Base-by-base conservation (phyloP, 1,140 invertebrate genomes). In the Telenomus remus region DNA sequence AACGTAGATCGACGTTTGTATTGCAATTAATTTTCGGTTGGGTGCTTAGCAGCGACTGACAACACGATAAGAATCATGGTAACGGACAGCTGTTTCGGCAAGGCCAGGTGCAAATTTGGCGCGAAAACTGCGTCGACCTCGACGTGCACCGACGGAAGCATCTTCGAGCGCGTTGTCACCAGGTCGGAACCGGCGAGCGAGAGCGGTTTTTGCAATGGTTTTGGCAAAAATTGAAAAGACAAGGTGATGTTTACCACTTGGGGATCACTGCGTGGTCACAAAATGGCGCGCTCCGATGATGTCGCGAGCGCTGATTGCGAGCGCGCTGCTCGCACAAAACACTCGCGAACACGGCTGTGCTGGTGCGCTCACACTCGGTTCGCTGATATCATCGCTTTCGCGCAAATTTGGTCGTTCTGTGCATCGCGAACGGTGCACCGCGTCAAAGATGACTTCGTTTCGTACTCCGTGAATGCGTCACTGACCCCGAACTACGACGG, bases 21-120 rank as follows among this genome's bases (percentile, higher is more conserved):
- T n/a, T n/a, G n/a, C n/a, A n/a, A n/a, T n/a, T n/a, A 12, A 37
- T 19, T 53, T 4, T 27, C 6, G 34, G 12, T 37, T 34, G 10
- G 50, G 12, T 42, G 53, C 14, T 39, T 19, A 10, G 39, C 14
- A 15, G 14, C 35, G 39, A 54, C 51, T 54, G 51, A 54, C 51
- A 54, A 54, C 51, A 15, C 19, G 51, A 54, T 54, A 39, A 54
- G 14, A 16, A 54, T 54, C 51, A 39, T 12, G 51, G 13, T 14
- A 39, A 54, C 34, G 19, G 34, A 39, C 51, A 54, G 51, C 51
- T 54, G 51, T 54, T 54, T 39, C 11, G 27, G 19, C 7, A 35
- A 35, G 50, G 35, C 51, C 51, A 54, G 51, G 51, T 54, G 51
- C 35, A 54, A 54, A 54, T 42, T 54, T 54, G 51, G 51, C 51